A percentile compares a stretch with the other conserved stretches of the same genome.
Conservation (phyloP, 2,888 invertebrate species). For the Ceriagrion tenellum region DNA sequence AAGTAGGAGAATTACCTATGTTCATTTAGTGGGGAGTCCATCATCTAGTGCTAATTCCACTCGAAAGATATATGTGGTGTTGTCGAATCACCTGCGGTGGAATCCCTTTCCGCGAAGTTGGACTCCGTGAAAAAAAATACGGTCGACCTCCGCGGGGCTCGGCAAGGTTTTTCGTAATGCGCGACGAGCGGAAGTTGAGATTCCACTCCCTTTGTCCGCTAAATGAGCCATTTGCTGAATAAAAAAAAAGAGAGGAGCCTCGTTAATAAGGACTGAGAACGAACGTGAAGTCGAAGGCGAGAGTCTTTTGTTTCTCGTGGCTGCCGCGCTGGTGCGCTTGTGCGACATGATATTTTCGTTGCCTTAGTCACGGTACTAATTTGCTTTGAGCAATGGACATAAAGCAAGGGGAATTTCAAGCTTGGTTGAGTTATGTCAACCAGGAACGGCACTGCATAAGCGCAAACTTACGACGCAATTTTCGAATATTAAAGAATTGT, state of each 20-base stretch:
- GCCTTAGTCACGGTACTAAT: too few relatives aligned
- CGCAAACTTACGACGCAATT: background rate
- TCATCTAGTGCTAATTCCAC: background rate
- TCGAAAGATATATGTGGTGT: background rate
- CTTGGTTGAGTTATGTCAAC: background rate
- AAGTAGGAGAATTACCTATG: too few relatives aligned
- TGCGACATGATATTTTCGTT: background rate
- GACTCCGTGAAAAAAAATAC: background rate
- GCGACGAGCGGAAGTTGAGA: background rate
- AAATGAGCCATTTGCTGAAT: background rate
- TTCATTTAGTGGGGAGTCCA: too few relatives aligned
- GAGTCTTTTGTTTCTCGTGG: background rate
- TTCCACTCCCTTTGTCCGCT: background rate
- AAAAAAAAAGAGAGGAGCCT: background rate
- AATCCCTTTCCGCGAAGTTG: background rate
- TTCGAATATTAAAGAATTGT: too few relatives aligned
- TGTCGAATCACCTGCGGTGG: background rate
- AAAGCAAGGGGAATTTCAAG: background rate
- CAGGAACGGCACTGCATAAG: background rate
- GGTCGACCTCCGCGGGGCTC: background rate
- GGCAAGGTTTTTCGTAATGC: conserved; percentile 1
- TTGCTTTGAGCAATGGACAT: background rate
- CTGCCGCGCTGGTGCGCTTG: background rate
- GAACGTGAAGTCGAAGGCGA: background rate
- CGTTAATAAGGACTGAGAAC: background rate